These are phyloP conservation scores for Colostygia pectinataria DNA, from an alignment of 2,888 invertebrate species.

Conservation along the genomic window DNA sequence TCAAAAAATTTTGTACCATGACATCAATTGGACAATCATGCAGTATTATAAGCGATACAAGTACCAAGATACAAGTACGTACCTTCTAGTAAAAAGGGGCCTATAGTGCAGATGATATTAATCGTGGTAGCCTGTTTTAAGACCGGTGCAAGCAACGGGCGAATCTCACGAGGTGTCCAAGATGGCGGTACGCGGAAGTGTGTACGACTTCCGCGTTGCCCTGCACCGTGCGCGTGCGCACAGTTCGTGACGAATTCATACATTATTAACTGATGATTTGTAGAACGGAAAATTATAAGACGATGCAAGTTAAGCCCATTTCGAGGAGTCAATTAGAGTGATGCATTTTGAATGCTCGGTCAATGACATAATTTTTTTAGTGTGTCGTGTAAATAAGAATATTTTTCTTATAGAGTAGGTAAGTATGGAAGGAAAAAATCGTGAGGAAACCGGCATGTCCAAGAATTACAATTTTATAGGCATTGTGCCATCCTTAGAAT, in stretches of 20 bases:
- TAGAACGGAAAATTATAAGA: conserved; percentile 53
- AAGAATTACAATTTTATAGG: too few species aligned
- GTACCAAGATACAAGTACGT: too few species aligned
- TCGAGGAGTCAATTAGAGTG: conserved; percentile 4
- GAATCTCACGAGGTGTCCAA: conserved; percentile 73
- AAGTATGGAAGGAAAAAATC: background rate
- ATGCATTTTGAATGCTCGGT: conserved; percentile 13
- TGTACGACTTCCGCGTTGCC: conserved; percentile 76
- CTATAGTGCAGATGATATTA: conserved; percentile 7
- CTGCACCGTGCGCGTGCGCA: conserved; percentile 66
- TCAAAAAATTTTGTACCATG: too few species aligned
- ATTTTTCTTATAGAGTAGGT: background rate
- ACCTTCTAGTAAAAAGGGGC: conserved; percentile 12
- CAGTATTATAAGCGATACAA: too few species aligned
- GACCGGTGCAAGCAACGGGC: conserved; percentile 38
- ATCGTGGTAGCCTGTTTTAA: conserved; percentile 22
- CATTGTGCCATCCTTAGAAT: too few species aligned
- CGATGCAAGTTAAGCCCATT: conserved; percentile 39
- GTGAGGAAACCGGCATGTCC: too few species aligned
- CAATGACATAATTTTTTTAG: conserved; percentile 17
- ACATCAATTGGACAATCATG: too few species aligned
- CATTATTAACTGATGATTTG: conserved; percentile 60
- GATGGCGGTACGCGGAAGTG: conserved; percentile 82
- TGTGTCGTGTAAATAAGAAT: background rate
- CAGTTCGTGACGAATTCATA: conserved; percentile 68